Evolutionary conservation across 2,888 invertebrate genomes (phyloP), one percentile per base, ranked within the genome.

Genomic region (Euplexia lucipara): DNA sequence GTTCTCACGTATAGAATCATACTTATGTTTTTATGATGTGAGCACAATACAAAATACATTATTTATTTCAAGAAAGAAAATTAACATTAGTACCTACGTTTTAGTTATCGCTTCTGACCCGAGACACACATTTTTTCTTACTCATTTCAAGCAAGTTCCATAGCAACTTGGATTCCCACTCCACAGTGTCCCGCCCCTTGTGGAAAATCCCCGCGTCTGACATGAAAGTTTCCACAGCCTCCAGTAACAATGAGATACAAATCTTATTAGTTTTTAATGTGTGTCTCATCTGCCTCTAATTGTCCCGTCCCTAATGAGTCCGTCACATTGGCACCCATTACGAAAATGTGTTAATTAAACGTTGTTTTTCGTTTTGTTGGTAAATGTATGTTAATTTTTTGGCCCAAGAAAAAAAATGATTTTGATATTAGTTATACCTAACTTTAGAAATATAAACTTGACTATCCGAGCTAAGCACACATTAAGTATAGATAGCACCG

Each of bases 211-310:
- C 70, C 49, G 18, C 9, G 47, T 16, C 37, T 45, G 18, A 47
- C 20, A 51, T 51, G 30, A 56, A 49, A 41, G 30, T 44, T 41
- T 51, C 57, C 53, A 58, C 58, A 54, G 49, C 53, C 52, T 62
- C 64, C 51, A 53, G 32, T 14, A 42, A 4, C 49, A 42, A 63
- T 9, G 16, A 32, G 26, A 58, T 47, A 41, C 35, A n/a, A 35
- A 51, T 47, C 35, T 76, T 54, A 78, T 70, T 64, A 20, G 59
- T 66, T 77, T 77, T 75, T 70, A 78, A 75, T 64, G 74, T 22
- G 18, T 8, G 12, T 53, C 68, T 74, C 64, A 69, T 69, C 60
- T 57, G 48, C 35, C 14, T 53, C 44, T 71, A 61, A 70, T 75
- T 48, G 58, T 56, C 22, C 39, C 51, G 73, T 10, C 35, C 26